phyloP scores from a whole-genome alignment of 2,888 invertebrate species.

The Melipona beecheii region DNA sequence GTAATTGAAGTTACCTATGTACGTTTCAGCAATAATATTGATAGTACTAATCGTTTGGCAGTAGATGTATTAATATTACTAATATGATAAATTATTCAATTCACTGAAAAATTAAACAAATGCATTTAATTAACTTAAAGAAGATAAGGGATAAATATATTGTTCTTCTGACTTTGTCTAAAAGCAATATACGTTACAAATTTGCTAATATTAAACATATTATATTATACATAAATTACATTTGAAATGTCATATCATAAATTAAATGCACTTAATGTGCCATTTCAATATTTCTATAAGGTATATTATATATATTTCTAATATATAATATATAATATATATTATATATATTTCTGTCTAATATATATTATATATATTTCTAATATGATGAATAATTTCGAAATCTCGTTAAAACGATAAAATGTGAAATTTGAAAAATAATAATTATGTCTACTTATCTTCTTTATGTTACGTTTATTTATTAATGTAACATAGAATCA shows the following conservation, averaged over 20 bases:
- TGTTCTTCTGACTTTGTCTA: background rate
- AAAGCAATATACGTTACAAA: background rate
- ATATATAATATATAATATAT: no score
- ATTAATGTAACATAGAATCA: slow-evolving; percentile 44
- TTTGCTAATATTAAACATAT: background rate
- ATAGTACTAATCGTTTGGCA: slow-evolving; percentile 10
- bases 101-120: slow-evolving; percentile 26
- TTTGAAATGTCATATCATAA: slow-evolving; percentile 24
- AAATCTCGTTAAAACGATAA: background rate
- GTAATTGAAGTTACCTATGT: slow-evolving; percentile 3
- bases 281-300: background rate
- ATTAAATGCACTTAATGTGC: slow-evolving; percentile 9
- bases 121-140: slow-evolving; percentile 58
- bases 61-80: slow-evolving; percentile 35
- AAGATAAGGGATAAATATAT: slow-evolving; percentile 44
- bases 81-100: slow-evolving; percentile 36
- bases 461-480: slow-evolving; percentile 53
- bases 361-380: no score
- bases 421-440: slow-evolving; percentile 21
- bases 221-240: background rate
- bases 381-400: slow-evolving; percentile 1
- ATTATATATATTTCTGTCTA: no score
- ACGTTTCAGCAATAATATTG: slow-evolving; percentile 24
- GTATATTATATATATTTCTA: no score
- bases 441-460: slow-evolving; percentile 41